A percentile compares a stretch with the other conserved stretches of the same genome.
These are phyloP conservation scores for Anorthoa munda DNA, from an alignment of 2,888 invertebrate genomes.

Conservation along the genomic window DNA sequence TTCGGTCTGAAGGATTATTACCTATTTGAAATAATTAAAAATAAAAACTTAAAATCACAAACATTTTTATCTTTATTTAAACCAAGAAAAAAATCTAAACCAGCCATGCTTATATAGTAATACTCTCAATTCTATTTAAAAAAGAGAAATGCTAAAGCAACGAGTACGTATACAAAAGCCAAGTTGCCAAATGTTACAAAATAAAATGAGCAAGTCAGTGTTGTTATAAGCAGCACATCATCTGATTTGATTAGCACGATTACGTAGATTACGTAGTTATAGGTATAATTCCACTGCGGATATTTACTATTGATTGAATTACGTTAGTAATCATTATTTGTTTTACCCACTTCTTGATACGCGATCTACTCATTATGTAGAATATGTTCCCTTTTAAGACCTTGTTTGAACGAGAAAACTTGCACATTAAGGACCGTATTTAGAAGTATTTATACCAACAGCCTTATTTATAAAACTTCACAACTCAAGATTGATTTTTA, in stretches of 20 bases:
- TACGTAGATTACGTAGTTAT: constrained; percentile 1
- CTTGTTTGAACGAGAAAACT: not conserved
- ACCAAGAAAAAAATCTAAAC: no score
- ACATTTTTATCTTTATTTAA: no score
- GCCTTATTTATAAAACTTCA: no score
- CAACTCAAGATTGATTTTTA: no score
- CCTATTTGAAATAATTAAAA: no score
- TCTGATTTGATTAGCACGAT: constrained; percentile 32
- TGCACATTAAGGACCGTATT: no score
- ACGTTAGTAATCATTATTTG: constrained; percentile 13
- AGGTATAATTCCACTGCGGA: constrained; percentile 31
- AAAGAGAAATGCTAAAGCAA: not conserved
- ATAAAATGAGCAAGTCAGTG: constrained; percentile 16
- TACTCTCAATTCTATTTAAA: no score
- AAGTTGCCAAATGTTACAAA: not conserved
- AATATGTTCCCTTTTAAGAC: not conserved
- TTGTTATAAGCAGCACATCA: constrained; percentile 14
- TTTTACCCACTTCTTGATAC: constrained; percentile 1
- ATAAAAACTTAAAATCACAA: no score
- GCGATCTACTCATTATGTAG: not conserved
- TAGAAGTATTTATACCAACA: no score
- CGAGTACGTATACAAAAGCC: not conserved
- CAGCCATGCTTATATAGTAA: no score
- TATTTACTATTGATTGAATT: constrained; percentile 28
- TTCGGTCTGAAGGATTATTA: no score